Base-by-base conservation (phyloP, 2,888 invertebrate genomes). In the Phyllotreta striolata region DNA sequence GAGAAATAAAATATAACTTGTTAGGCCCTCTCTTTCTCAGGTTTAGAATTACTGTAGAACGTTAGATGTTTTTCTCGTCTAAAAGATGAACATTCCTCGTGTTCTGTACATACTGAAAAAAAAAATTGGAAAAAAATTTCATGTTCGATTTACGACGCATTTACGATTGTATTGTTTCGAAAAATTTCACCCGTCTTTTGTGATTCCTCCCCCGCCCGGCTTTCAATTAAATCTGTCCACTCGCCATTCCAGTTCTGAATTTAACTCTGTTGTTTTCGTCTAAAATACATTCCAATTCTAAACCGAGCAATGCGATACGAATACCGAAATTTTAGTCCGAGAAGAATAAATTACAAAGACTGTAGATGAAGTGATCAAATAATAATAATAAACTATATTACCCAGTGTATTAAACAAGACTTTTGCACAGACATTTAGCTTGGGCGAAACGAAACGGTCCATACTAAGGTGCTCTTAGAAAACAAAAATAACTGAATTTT, bases 11-110 rank as follows among this genome's bases (percentile, higher is more conserved):
- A 58, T 12, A 46, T 72, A 70, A 70, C 74, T 72, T 72, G 79
- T 80, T 79, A 79, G 80, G 80, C 80, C 81, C 80, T 77, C 74
- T 76, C 72, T 59, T 59, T 79, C 80, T 81, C 81, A 81, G 80
- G 80, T 79, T 78, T 78, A 76, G 73, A 72, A 70, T 69, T 68
- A 66, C 65, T 59, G 24, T 24, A 24, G 24, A 66, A 60, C 70
- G 69, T 71, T 70, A 70, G 55, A 60, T 59, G 38, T 60, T 49
- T 47, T 47, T 47, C 47, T 12, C 24, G 24, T 24, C 24, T 24
- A 24, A 24, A 24, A 24, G 24, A 24, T 24, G 4, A 4, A 24
- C 24, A 24, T 24, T 24, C 24, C 24, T 24, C 24, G 24, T 24
- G 24, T 24, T 24, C 2, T 43, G 10, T 43, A 43, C 13, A 12